phyloP scores from a whole-genome alignment of 2,888 invertebrate genomes.

The Drosophila multiciliata region DNA sequence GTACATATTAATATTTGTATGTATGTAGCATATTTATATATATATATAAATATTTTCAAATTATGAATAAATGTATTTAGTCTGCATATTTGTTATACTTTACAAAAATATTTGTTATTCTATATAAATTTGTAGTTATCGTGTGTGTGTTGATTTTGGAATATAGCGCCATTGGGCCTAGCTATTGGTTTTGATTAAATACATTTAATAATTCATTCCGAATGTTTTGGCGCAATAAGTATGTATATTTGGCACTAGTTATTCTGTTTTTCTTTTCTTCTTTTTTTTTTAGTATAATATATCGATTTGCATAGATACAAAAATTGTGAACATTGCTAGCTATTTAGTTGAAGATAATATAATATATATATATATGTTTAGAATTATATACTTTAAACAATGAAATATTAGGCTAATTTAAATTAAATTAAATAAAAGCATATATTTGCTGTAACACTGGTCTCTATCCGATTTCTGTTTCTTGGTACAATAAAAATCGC shows the following conservation, averaged over 20 bases:
- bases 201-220: constrained; percentile 51
- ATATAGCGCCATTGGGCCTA: constrained; percentile 48
- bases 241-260: constrained; percentile 78
- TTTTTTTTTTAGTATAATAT: constrained; percentile 7
- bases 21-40: constrained; percentile 16
- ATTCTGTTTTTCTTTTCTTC: constrained; percentile 35
- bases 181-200: constrained; percentile 35
- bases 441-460: constrained; percentile 15
- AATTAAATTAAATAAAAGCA: constrained; percentile 12
- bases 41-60: constrained; percentile 35
- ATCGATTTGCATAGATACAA: constrained; percentile 49
- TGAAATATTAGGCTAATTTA: constrained; percentile 27
- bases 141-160: constrained; percentile 35
- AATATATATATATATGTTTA: constrained; percentile 16
- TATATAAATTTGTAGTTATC: constrained; percentile 39
- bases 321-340: constrained; percentile 45
- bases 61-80: constrained; percentile 56
- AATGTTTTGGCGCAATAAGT: constrained; percentile 66
- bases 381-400: constrained; percentile 43
- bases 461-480: constrained; percentile 10
- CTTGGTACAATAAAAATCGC: constrained; percentile 63
- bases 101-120: constrained; percentile 70
- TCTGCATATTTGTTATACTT: constrained; percentile 57
- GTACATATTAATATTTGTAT: constrained; percentile 33
- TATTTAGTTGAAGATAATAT: constrained; percentile 45